Evolutionary conservation across 2,797 vertebrate species (phyloP).

Genomic region (Poecile montanus): DNA sequence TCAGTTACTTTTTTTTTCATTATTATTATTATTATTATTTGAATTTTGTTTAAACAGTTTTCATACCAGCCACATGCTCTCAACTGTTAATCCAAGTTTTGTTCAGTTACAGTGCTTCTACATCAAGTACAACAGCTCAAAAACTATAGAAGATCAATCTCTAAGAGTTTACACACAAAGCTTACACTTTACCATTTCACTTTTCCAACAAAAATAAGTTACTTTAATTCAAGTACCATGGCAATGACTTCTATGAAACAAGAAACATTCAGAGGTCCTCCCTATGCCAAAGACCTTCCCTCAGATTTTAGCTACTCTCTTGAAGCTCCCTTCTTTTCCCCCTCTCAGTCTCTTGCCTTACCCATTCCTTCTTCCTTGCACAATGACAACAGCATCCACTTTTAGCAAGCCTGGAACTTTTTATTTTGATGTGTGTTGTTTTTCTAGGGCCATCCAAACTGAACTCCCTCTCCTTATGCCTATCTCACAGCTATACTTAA

Average conservation of each 20-base stretch:
- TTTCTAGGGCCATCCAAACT: neutral
- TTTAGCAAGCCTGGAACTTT: neutral
- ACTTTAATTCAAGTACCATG: neutral
- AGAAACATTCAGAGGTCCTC: neutral
- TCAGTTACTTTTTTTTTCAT: neutral
- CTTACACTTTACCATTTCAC: neutral
- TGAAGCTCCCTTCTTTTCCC: neutral
- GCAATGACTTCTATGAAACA: neutral
- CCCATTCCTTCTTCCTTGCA: neutral
- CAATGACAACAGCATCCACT: neutral
- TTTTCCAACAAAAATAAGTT: neutral
- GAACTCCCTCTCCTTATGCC: neutral
- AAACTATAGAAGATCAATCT: neutral
- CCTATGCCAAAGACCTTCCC: neutral
- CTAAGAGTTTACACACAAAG: neutral
- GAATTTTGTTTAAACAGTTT: neutral
- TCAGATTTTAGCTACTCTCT: neutral
- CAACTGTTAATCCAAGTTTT: neutral
- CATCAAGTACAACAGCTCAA: neutral
- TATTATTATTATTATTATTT: neutral
- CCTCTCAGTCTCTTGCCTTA: neutral
- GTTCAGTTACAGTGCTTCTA: neutral
- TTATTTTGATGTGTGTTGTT: neutral
- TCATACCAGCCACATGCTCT: neutral
- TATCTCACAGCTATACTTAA: neutral